Evolutionary conservation across 2,888 invertebrate species (phyloP), one percentile per base, ranked within the genome.

Genomic region (Cephus nigrinus): DNA sequence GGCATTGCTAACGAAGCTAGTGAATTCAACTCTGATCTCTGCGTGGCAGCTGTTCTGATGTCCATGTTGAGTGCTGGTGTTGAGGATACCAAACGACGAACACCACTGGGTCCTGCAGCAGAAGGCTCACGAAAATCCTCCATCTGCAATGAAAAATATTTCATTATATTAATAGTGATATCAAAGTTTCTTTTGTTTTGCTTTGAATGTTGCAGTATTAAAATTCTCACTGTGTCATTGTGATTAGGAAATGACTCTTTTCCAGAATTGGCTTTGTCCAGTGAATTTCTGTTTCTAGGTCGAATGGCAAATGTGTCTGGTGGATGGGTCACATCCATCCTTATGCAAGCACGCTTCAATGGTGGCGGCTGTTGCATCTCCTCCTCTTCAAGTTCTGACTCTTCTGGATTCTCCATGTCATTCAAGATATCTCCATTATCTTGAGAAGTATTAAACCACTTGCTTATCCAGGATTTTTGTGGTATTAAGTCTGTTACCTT

Each of bases 401-500:
- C 87, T 1, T 85, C 82, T 4, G 77, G 40, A 78, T 83, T 86
- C 9, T 85, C 86, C 55, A 76, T 79, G 55, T 86, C 84, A 12
- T 84, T 83, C 69, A 84, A 78, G 40, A 80, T 40, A 69, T 85
- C 85, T 33, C 83, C 85, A 78, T 88, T 86, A 76, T 86, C 87
- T 83, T 89, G 88, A 4, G 90, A 88, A 23, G 85, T 85, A 76
- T 90, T 90, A 78, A 91, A 91, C 91, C 90, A 90, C 78, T 91
- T 91, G 82, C 90, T 90, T 73, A 91, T 90, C 92, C 92, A 92
- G 3, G 92, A 90, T 78, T 93, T 93, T 76, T 94, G 93, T 32
- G 95, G 95, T 85, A 95, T 92, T 55, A 95, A 91, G 78, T 94
- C 94, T 4, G 95, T 93, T 77, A 95, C 93, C 85, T 93, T 93